phyloP scores from a whole-genome alignment of 2,888 invertebrate species.

The Coelopa pilipes region DNA sequence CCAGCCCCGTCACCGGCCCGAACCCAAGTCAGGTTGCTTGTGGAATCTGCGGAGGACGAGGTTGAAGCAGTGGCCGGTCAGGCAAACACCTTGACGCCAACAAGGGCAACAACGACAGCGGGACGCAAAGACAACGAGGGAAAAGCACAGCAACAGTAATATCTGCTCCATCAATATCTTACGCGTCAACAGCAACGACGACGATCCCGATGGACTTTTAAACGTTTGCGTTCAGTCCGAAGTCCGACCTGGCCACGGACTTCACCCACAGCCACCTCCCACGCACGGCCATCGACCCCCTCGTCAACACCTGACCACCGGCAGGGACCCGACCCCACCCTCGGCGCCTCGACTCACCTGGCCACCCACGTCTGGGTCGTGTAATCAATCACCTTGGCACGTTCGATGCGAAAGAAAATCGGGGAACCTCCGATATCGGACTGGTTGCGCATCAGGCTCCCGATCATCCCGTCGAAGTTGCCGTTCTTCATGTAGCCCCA shows the following conservation, averaged over 20 bases:
- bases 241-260: no score
- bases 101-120: neutral
- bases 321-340: neutral
- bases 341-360: constrained; percentile 65
- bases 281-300: neutral
- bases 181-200: no score
- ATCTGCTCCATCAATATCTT: no score
- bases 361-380: constrained; percentile 73
- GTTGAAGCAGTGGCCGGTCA: neutral
- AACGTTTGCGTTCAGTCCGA: no score
- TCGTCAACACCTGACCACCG: neutral
- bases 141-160: neutral
- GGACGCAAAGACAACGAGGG: neutral
- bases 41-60: neutral
- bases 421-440: constrained; percentile 78
- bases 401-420: constrained; percentile 73
- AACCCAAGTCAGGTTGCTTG: neutral
- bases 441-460: constrained; percentile 69
- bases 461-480: constrained; percentile 75
- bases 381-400: constrained; percentile 71
- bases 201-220: no score
- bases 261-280: neutral
- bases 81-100: constrained; percentile 5
- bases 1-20: neutral
- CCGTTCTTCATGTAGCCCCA: constrained; percentile 74